Conservation (phyloP, 2,113 vertebrate genomes). For the Eptesicus fuscus region DNA sequence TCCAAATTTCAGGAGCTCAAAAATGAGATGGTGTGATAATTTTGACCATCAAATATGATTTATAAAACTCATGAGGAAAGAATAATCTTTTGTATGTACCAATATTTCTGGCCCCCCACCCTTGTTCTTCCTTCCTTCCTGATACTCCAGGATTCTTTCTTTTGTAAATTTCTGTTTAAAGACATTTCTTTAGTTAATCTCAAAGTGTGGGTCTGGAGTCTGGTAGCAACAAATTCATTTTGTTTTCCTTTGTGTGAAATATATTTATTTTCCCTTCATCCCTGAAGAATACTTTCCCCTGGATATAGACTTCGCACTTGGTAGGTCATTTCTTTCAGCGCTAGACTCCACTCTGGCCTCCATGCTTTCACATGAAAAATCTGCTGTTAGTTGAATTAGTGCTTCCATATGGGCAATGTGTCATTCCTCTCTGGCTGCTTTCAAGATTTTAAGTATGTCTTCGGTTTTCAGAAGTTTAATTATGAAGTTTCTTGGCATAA, state of each 20-base stretch:
- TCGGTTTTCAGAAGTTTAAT: constrained; percentile 16
- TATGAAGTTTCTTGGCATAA: not conserved
- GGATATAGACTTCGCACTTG: not conserved
- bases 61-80: not conserved
- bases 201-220: not conserved
- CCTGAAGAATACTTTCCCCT: not conserved
- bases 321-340: not conserved
- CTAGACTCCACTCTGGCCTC: not conserved
- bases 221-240: not conserved
- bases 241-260: not conserved
- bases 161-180: not conserved
- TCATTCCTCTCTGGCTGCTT: not conserved
- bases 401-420: not conserved
- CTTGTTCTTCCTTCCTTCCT: not conserved
- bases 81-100: not conserved
- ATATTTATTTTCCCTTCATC: not conserved
- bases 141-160: not conserved
- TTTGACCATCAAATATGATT: not conserved
- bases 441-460: not conserved
- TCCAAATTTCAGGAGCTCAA: not conserved
- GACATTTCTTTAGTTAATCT: not conserved
- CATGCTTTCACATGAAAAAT: not conserved
- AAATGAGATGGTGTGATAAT: not conserved
- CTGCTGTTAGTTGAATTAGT: not conserved
- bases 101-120: not conserved